phyloP scores from a whole-genome alignment of 2,113 vertebrate genomes.

The Ictalurus punctatus region DNA sequence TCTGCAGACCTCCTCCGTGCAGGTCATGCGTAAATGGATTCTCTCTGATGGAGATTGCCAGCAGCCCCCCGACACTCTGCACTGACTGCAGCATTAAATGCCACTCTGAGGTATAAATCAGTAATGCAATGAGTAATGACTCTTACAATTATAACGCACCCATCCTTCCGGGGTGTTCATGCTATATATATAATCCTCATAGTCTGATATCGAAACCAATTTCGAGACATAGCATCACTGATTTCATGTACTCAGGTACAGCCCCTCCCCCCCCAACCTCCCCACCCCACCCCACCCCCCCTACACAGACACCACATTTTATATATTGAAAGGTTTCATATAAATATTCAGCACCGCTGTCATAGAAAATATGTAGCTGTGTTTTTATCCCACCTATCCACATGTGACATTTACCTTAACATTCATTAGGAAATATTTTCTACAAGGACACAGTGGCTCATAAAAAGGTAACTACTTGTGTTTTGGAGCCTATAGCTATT shows the following conservation, averaged over 20 bases:
- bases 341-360: not conserved
- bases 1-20: not conserved
- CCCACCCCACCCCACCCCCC: no score
- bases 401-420: conserved; percentile 6
- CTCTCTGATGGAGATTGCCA: conserved; percentile 20
- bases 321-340: not conserved
- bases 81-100: conserved; percentile 17
- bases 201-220: not conserved
- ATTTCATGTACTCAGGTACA: not conserved
- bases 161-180: not conserved
- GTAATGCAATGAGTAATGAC: conserved; percentile 18
- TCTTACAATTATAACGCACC: conserved; percentile 13
- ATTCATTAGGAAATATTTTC: not conserved
- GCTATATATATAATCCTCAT: not conserved
- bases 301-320: not conserved
- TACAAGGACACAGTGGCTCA: not conserved
- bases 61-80: conserved; percentile 1
- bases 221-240: not conserved
- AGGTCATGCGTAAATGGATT: conserved; percentile 32
- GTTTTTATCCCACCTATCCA: not conserved
- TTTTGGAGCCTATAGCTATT: conserved; percentile 23
- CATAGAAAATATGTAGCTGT: not conserved
- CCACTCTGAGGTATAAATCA: conserved; percentile 1
- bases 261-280: no score
- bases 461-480: not conserved